Base-by-base conservation (phyloP, 2,888 invertebrate genomes). In the Bimastos eiseni region DNA sequence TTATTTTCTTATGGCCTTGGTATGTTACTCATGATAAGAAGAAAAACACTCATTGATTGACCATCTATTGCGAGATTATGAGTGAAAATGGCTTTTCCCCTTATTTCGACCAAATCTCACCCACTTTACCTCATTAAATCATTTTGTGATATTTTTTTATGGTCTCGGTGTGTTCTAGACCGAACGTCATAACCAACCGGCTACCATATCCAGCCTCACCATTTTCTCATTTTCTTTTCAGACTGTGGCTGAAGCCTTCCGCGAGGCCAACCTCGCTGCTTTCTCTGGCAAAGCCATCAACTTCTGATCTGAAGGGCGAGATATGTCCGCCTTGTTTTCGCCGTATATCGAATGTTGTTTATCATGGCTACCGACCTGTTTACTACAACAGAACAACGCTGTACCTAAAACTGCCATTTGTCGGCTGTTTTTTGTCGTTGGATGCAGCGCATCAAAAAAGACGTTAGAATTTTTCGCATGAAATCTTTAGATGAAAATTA, bases 261-360 rank as follows among this genome's bases (percentile, higher is more conserved):
- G 99, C 95, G 99, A 99, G 96, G 99, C 99, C 55, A 98, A 98
- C 95, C 95, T 99, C 93, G 97, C 98, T 30, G 99, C 99, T 41
- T 98, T 98, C 95, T 97, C 96, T 95, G 99, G 99, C 94, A 99
- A 99, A 96, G 97, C 99, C 70, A 99, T 99, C 95, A 99, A 99
- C 96, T 99, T 98, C 92, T 95, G 93, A 90, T 86, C 86, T 86
- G 86, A 86, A 8, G 6, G 21, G 4, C 36, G 36, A 30, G 19
- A 86, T 15, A 34, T 86, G 86, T 17, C 37, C 5, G 17, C n/a
- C n/a, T 3, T n/a, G 8, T n/a, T 70, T 70, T 70, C 70, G 70
- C 70, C n/a, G 4, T 70, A 70, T 70, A n/a, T 70, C 70, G 4
- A n/a, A 70, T 13, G 30, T 70, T 70, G 70, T 70, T 70, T 70